Evolutionary conservation across 1,140 invertebrate species (phyloP).

Genomic region (Sinella curviseta): DNA sequence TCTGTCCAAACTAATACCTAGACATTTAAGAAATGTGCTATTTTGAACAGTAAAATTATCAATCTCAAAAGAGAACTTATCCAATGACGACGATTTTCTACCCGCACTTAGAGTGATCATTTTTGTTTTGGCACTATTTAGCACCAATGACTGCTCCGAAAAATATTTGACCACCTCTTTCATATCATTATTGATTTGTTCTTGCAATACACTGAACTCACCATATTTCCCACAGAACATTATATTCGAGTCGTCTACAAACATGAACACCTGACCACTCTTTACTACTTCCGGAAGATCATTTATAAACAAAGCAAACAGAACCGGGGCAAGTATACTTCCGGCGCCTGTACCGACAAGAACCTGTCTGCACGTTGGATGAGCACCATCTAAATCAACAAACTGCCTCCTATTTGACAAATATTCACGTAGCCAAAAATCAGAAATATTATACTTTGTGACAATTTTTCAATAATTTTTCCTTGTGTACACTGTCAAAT

Average conservation of each 20-base stretch:
- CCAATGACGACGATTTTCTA: not conserved
- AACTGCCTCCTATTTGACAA: conserved; percentile 6
- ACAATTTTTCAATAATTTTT: conserved; percentile 8
- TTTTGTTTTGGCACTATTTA: conserved; percentile 29
- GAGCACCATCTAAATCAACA: not conserved
- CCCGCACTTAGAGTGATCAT: not conserved
- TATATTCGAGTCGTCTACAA: conserved; percentile 30
- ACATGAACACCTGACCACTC: conserved; percentile 2
- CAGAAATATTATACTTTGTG: conserved; percentile 27
- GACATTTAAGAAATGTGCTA: not conserved
- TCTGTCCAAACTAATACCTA: conserved; percentile 29
- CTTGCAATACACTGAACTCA: not conserved
- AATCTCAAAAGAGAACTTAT: not conserved
- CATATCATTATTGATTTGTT: not conserved
- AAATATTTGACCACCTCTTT: not conserved
- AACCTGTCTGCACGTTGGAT: not conserved
- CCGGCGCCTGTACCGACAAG: conserved; percentile 12
- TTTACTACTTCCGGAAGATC: conserved; percentile 11
- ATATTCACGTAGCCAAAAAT: conserved; percentile 32
- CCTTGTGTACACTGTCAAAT: conserved; percentile 11
- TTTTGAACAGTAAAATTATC: not conserved
- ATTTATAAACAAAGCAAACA: conserved; percentile 34
- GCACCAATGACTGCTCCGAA: not conserved
- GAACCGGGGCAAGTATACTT: conserved; percentile 19
- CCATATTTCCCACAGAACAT: not conserved